Percentiles rank a stretch among this genome's conserved stretches.
These are phyloP conservation scores for Catostomus latipinnis DNA, from an alignment of 2,797 vertebrate genomes.

Conservation along the genomic window DNA sequence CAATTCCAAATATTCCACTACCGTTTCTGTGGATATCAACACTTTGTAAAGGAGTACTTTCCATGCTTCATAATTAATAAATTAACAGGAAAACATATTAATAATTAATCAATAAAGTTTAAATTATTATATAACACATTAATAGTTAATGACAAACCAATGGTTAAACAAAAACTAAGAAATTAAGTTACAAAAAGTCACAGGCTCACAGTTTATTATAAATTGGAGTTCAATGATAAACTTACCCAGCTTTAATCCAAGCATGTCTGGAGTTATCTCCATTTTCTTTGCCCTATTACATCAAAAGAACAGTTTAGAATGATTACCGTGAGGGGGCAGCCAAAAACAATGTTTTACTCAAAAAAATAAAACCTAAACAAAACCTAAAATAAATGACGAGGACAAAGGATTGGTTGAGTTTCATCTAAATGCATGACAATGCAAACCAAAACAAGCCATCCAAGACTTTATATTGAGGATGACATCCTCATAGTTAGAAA, in stretches of 20 bases:
- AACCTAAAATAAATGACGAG: conserved; percentile 33
- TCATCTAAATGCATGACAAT: conserved; percentile 66
- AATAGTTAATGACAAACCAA: no score
- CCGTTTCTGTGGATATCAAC: conserved; percentile 77
- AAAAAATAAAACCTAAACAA: conserved; percentile 4
- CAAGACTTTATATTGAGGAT: background rate
- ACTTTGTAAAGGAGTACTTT: conserved; percentile 4
- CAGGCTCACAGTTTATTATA: background rate
- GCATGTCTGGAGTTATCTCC: conserved; percentile 83
- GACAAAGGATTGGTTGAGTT: conserved; percentile 72
- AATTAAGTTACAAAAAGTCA: conserved; percentile 1
- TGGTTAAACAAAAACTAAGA: background rate
- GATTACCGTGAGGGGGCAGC: background rate
- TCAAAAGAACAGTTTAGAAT: conserved; percentile 49
- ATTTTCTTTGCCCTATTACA: conserved; percentile 84
- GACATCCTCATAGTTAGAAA: background rate
- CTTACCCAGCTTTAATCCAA: conserved; percentile 93
- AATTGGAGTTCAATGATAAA: background rate
- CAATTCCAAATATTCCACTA: conserved; percentile 94
- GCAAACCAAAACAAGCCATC: conserved; percentile 55
- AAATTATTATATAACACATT: conserved; percentile 3
- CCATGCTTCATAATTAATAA: conserved; percentile 20
- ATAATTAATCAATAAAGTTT: background rate
- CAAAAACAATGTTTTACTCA: background rate
- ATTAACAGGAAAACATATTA: background rate